These are phyloP conservation scores for Marronus borbonicus DNA, from an alignment of 2,888 invertebrate species.

Conservation along the genomic window DNA sequence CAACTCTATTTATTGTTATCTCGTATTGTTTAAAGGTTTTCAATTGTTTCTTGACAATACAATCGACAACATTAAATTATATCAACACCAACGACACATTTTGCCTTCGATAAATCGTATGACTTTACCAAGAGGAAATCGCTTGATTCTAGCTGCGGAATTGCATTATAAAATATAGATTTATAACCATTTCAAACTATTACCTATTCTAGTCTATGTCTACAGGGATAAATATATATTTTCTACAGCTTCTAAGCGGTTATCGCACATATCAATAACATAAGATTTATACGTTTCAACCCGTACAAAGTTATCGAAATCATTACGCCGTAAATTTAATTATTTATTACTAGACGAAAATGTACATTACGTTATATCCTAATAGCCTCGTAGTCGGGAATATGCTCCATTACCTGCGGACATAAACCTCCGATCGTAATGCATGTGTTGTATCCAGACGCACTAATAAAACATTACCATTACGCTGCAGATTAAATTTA, in stretches of 20 bases:
- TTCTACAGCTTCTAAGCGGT: not conserved
- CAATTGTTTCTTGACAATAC: too few relatives aligned
- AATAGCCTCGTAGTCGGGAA: not conserved
- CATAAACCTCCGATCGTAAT: constrained; percentile 12
- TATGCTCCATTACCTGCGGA: constrained; percentile 13
- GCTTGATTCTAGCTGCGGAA: not conserved
- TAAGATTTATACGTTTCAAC: constrained; percentile 7
- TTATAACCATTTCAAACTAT: constrained; percentile 4
- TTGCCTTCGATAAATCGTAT: too few relatives aligned
- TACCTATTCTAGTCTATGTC: not conserved
- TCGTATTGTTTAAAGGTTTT: too few relatives aligned
- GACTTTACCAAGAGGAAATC: too few relatives aligned
- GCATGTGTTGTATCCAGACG: not conserved
- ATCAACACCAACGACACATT: too few relatives aligned
- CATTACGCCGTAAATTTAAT: constrained; percentile 29
- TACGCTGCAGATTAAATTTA: constrained; percentile 18
- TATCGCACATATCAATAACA: constrained; percentile 10
- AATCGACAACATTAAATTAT: too few relatives aligned
- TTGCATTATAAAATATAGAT: not conserved
- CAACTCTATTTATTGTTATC: too few relatives aligned
- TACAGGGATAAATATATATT: not conserved
- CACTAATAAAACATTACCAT: constrained; percentile 16
- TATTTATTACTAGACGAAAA: constrained; percentile 30
- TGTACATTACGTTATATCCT: constrained; percentile 9
- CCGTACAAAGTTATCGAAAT: constrained; percentile 21